These are phyloP conservation scores for Chrysomela aeneicollis DNA, from an alignment of 2,888 invertebrate genomes.

Conservation along the genomic window DNA sequence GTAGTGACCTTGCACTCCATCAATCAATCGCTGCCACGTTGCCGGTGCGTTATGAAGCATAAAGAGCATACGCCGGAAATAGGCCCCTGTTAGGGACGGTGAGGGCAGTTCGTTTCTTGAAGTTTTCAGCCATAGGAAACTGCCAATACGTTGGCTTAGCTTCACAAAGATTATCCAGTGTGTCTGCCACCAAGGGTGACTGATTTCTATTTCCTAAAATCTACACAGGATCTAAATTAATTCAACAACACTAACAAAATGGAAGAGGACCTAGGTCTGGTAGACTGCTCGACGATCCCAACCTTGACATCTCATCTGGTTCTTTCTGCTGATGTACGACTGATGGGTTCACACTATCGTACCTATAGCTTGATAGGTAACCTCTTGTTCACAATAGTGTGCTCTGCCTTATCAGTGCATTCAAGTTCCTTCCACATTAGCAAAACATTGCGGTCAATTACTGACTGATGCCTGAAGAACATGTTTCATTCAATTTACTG, in stretches of 20 bases:
- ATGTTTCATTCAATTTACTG: slow-evolving; percentile 7
- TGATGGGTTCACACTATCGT: slow-evolving; percentile 40
- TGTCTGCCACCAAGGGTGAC: slow-evolving; percentile 44
- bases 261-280: slow-evolving; percentile 49
- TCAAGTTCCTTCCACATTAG: slow-evolving; percentile 3
- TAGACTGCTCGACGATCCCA: slow-evolving; percentile 48
- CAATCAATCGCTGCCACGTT: slow-evolving; percentile 44
- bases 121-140: slow-evolving; percentile 22
- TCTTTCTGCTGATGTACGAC: slow-evolving; percentile 39
- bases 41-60: slow-evolving; percentile 45
- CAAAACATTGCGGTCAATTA: slow-evolving; percentile 1
- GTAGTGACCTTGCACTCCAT: slow-evolving; percentile 40
- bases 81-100: slow-evolving; percentile 23
- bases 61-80: slow-evolving; percentile 41
- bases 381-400: slow-evolving; percentile 4
- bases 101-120: slow-evolving; percentile 20
- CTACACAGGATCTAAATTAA: slow-evolving; percentile 15
- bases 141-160: slow-evolving; percentile 41
- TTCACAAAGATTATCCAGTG: slow-evolving; percentile 44
- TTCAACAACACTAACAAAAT: slow-evolving; percentile 42
- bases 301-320: slow-evolving; percentile 49
- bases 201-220: slow-evolving; percentile 32
- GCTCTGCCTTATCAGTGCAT: slow-evolving; percentile 6
- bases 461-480: background rate
- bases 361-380: slow-evolving; percentile 39